Conservation (phyloP, 2,888 invertebrate species). For the Nemapogon koenigi region DNA sequence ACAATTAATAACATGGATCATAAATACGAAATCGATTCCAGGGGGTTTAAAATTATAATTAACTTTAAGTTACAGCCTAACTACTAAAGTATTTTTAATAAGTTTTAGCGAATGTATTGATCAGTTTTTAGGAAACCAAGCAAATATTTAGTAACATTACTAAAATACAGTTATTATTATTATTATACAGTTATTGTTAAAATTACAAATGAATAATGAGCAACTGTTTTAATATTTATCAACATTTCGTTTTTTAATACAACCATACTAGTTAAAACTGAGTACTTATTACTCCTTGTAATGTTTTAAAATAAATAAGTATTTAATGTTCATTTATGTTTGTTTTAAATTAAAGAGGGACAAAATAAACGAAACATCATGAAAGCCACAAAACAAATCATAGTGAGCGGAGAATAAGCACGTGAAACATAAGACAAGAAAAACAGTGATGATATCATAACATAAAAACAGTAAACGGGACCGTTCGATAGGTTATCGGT, state of each 20-base stretch:
- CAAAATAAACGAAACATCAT: constrained; percentile 20
- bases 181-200: too few relatives aligned
- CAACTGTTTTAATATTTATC: too few relatives aligned
- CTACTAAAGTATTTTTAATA: too few relatives aligned
- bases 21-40: constrained; percentile 57
- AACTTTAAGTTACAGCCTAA: too few relatives aligned
- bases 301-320: constrained; percentile 55
- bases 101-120: too few relatives aligned
- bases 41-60: constrained; percentile 29
- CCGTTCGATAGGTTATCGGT: constrained; percentile 15
- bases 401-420: constrained; percentile 25
- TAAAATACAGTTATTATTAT: too few relatives aligned
- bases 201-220: too few relatives aligned
- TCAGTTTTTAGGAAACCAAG: too few relatives aligned
- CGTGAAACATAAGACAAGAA: constrained; percentile 13
- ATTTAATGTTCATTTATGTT: constrained; percentile 22
- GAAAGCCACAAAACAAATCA: constrained; percentile 15
- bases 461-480: constrained; percentile 7
- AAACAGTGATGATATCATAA: constrained; percentile 33
- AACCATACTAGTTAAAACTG: too few relatives aligned
- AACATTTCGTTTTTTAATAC: too few relatives aligned
- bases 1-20: neutral
- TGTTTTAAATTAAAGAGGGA: constrained; percentile 23
- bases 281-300: constrained; percentile 57
- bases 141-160: too few relatives aligned